A percentile compares a stretch with the other conserved stretches of the same genome.
Evolutionary conservation across 2,113 vertebrate genomes (phyloP).

Genomic region (Mus spicilegus): DNA sequence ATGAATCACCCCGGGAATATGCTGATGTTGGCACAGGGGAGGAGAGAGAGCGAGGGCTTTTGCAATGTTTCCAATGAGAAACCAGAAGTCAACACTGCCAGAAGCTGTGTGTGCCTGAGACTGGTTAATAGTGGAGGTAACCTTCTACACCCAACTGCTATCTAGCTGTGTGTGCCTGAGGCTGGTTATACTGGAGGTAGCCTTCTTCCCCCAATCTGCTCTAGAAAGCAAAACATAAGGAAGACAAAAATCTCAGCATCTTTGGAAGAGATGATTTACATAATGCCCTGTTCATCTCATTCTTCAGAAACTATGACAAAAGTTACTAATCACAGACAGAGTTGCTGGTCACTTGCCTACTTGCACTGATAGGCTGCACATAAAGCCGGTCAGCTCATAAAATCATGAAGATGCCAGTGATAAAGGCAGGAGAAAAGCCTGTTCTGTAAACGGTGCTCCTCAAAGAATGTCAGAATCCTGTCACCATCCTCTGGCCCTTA

Average conservation of each 20-base stretch:
- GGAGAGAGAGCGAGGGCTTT: background rate
- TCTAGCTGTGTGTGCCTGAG: background rate
- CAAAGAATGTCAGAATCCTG: background rate
- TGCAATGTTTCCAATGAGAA: background rate
- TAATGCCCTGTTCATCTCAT: background rate
- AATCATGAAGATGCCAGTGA: background rate
- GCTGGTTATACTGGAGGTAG: background rate
- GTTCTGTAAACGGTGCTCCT: background rate
- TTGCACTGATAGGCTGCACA: background rate
- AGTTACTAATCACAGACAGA: background rate
- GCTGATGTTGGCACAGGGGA: constrained; percentile 32
- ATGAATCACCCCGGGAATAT: constrained; percentile 67
- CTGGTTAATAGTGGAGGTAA: background rate
- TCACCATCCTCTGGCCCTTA: background rate
- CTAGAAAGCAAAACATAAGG: background rate
- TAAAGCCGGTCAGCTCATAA: background rate
- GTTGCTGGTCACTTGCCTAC: background rate
- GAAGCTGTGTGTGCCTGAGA: background rate
- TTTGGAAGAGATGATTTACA: background rate
- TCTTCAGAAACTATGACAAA: background rate
- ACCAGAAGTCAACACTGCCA: background rate
- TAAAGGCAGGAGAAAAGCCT: background rate
- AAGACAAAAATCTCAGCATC: background rate
- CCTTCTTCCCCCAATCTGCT: background rate
- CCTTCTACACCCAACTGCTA: background rate